phyloP scores from a whole-genome alignment of 1,140 invertebrate species.

The Apis dorsata region DNA sequence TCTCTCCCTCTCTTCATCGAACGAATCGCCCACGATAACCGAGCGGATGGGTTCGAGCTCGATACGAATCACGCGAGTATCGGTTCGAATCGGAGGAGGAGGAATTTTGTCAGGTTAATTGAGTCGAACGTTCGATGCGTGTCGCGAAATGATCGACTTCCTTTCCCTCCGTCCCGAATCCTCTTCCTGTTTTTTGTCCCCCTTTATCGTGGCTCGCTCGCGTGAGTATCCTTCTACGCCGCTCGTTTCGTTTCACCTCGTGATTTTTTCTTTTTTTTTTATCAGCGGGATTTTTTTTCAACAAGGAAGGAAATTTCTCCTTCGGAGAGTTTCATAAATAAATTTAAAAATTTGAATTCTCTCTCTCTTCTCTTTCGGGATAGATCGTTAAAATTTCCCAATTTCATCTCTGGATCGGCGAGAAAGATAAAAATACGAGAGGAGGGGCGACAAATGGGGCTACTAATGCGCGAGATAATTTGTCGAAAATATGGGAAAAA shows the following conservation, averaged over 20 bases:
- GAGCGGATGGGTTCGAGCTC: conserved; percentile 11
- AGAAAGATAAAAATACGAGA: background rate
- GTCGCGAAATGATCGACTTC: conserved; percentile 69
- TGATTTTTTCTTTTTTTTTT: no score
- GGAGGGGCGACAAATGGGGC: background rate
- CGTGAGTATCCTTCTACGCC: no score
- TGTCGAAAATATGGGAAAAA: background rate
- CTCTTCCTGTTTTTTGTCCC: conserved; percentile 17
- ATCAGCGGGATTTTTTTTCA: no score
- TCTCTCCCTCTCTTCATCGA: background rate
- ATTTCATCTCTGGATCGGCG: no score
- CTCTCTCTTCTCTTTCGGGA: no score
- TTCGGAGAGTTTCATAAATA: no score
- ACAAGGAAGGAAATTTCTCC: no score
- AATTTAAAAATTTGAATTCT: no score
- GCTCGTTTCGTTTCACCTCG: no score
- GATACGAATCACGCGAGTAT: conserved; percentile 35
- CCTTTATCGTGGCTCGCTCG: no score
- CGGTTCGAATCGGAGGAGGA: conserved; percentile 14
- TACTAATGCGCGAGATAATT: background rate
- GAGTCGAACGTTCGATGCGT: conserved; percentile 68
- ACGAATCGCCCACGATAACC: conserved; percentile 58
- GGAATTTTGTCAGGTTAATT: conserved; percentile 77
- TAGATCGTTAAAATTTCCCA: no score
- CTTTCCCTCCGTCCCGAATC: conserved; percentile 55